Base-by-base conservation (phyloP, 2,888 invertebrate genomes). In the Odontothrips loti region DNA sequence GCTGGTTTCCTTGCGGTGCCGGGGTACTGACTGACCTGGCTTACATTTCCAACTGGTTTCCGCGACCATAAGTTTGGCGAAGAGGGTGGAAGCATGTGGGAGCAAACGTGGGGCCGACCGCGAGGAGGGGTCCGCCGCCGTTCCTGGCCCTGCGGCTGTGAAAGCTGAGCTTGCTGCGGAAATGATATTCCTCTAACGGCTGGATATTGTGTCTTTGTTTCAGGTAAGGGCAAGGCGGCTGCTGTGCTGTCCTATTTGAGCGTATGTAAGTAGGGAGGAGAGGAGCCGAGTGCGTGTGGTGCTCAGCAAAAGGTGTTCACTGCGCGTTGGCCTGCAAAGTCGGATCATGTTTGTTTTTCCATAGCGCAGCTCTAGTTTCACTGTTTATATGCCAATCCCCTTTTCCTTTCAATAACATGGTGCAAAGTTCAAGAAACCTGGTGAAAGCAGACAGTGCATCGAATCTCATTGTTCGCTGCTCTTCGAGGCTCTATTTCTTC, bases 1-100 rank as follows among this genome's bases (percentile, higher is more conserved):
- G 68, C 23, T 75, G 27, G 34, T 43, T 43, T 43, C 34, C 34
- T 43, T 43, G 34, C 34, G 34, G 34, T 43, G 34, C 34, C 34
- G 58, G 17, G 6, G 11, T 20, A 20, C 20, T 58, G 58, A 27
- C 23, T 75, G 68, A 27, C 68, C 68, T 75, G 68, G 68, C 68
- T 75, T 75, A 75, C 68, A 75, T 75, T 75, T 75, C 68, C 68
- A 75, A 75, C 68, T 75, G 68, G 68, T 75, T 75, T 75, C 34
- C 27, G 68, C 68, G 68, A 75, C 23, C 68, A 75, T 75, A 75
- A 75, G 68, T 75, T 23, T 75, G 23, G 68, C 68, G 68, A 75
- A 75, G 27, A 75, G 68, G 23, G 27, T 23, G 23, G 68, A 23
- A 23, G 58, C 58, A 17, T 6, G 51, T 20, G 68, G 23, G 68